Evolutionary conservation across 2,888 invertebrate species (phyloP).

Genomic region (Temnothorax ravouxi): DNA sequence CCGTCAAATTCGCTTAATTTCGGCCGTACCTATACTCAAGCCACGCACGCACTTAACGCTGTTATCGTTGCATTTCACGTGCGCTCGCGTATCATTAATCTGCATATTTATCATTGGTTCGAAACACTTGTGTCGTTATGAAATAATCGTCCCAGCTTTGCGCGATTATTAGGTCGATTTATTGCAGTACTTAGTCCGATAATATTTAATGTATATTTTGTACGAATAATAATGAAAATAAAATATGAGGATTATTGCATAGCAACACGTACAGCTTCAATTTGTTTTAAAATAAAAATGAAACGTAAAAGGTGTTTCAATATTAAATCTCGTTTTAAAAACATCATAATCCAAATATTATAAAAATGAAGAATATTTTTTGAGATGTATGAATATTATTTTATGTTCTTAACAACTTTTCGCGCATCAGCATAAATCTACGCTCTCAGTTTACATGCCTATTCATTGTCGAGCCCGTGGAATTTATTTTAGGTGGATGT

Average conservation of each 20-base stretch:
- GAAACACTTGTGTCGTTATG: background rate
- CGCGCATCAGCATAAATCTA: background rate
- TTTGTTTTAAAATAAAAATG: background rate
- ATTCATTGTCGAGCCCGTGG: background rate
- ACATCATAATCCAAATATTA: background rate
- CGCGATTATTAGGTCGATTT: background rate
- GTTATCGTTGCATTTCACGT: constrained; percentile 35
- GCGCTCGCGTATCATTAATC: constrained; percentile 39
- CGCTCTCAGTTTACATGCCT: background rate
- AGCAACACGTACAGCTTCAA: background rate
- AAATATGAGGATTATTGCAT: background rate
- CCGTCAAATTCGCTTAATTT: constrained; percentile 77
- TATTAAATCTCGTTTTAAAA: background rate
- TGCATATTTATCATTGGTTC: constrained; percentile 19
- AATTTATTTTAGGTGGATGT: constrained; percentile 24
- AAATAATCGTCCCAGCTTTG: background rate
- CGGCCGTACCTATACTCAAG: constrained; percentile 38
- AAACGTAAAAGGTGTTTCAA: background rate
- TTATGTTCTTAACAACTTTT: background rate
- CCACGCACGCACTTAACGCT: constrained; percentile 42
- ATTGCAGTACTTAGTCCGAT: background rate
- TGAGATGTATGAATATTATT: background rate
- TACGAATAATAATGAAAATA: background rate
- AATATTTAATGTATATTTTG: background rate
- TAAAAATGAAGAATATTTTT: background rate